Evolutionary conservation across 2,113 vertebrate genomes (phyloP).

Genomic region (Jaculus jaculus): DNA sequence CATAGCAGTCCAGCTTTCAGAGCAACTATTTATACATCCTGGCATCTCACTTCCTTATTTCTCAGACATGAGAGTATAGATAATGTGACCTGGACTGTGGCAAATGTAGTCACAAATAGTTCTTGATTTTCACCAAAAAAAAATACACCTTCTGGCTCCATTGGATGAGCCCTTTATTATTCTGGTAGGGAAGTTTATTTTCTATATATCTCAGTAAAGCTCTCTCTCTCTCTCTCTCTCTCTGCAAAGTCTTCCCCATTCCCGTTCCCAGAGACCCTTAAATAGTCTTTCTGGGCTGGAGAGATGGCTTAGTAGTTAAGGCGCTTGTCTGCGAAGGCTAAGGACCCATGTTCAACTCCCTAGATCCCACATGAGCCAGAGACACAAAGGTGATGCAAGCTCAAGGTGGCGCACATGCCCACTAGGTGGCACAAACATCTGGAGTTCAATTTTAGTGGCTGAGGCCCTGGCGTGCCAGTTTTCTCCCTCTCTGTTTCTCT

Average conservation of each 20-base stretch:
- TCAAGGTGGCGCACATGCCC: no score
- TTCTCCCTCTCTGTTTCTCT: neutral
- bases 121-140: constrained; percentile 29
- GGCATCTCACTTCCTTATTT: neutral
- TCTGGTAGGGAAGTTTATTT: neutral
- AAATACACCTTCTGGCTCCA: neutral
- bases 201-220: neutral
- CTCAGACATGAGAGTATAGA: neutral
- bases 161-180: neutral
- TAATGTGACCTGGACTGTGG: neutral
- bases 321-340: no score
- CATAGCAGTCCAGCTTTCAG: neutral
- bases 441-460: no score
- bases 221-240: no score
- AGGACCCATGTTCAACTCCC: no score
- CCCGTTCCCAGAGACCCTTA: no score
- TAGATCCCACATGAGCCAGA: no score
- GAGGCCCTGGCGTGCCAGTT: neutral
- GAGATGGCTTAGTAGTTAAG: no score
- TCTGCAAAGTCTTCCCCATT: no score
- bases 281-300: no score
- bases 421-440: no score
- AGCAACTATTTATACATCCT: constrained; percentile 28
- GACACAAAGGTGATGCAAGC: no score
- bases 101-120: neutral